Conservation (phyloP, 2,797 vertebrate species). For the Tolypeutes matacus region DNA sequence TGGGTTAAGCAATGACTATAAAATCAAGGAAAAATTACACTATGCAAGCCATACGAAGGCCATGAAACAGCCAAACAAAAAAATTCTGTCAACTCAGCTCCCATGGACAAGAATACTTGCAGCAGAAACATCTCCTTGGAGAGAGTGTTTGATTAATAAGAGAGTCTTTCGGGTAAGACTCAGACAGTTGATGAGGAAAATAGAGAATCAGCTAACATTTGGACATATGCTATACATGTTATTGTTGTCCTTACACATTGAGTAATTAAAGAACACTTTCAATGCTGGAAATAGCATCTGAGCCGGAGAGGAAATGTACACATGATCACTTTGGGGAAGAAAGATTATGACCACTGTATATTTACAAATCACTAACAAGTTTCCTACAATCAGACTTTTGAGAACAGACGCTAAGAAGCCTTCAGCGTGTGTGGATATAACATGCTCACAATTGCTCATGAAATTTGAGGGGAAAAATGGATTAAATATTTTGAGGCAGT, state of each 20-base stretch:
- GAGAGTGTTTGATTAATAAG: neutral
- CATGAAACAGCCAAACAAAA: neutral
- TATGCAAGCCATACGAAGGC: neutral
- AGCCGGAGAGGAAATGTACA: neutral
- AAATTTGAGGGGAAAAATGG: neutral
- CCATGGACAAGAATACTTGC: neutral
- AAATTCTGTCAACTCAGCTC: neutral
- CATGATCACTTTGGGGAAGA: neutral
- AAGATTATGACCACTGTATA: neutral
- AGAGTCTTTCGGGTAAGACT: neutral
- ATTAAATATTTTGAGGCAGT: neutral
- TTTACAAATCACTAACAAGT: neutral
- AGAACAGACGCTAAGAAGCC: neutral
- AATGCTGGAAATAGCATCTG: neutral
- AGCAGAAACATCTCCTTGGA: neutral
- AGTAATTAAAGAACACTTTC: neutral
- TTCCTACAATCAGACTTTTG: neutral
- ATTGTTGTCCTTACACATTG: neutral
- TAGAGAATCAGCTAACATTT: neutral
- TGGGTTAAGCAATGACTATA: neutral
- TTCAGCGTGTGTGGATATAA: neutral
- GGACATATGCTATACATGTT: neutral
- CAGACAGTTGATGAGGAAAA: neutral
- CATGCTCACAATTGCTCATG: neutral
- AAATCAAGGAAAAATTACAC: neutral